phyloP scores from a whole-genome alignment of 1,140 invertebrate genomes.

The Lamellibrachia luymesi region DNA sequence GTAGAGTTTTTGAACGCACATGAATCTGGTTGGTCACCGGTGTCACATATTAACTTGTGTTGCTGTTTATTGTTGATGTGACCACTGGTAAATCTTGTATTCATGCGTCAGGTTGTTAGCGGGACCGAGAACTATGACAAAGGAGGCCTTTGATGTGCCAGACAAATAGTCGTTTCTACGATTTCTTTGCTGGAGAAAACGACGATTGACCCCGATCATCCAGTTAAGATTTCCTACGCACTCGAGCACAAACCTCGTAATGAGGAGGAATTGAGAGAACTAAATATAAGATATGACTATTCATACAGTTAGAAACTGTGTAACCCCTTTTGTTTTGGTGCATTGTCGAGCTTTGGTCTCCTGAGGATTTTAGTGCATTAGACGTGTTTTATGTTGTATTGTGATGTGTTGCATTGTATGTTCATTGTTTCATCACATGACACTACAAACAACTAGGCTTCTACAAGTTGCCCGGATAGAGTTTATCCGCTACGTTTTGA shows the following conservation, averaged over 20 bases:
- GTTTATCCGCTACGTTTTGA: too few species aligned
- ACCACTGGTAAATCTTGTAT: not conserved
- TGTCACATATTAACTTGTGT: not conserved
- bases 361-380: too few species aligned
- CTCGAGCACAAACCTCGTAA: constrained; percentile 9
- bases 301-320: not conserved
- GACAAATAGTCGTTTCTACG: not conserved
- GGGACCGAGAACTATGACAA: not conserved
- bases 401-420: too few species aligned
- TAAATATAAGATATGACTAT: not conserved
- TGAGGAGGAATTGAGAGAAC: constrained; percentile 6
- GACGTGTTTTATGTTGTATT: too few species aligned
- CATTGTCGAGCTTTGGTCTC: too few species aligned
- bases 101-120: not conserved
- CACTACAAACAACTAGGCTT: too few species aligned
- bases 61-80: not conserved
- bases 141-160: constrained; percentile 2
- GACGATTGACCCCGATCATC: constrained; percentile 11
- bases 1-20: not conserved
- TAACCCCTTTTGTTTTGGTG: too few species aligned
- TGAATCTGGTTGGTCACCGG: not conserved
- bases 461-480: too few species aligned
- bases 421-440: too few species aligned
- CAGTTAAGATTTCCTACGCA: constrained; percentile 12
- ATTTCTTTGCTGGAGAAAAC: constrained; percentile 14